Base-by-base conservation (phyloP, 2,797 vertebrate genomes). In the Esox lucius region DNA sequence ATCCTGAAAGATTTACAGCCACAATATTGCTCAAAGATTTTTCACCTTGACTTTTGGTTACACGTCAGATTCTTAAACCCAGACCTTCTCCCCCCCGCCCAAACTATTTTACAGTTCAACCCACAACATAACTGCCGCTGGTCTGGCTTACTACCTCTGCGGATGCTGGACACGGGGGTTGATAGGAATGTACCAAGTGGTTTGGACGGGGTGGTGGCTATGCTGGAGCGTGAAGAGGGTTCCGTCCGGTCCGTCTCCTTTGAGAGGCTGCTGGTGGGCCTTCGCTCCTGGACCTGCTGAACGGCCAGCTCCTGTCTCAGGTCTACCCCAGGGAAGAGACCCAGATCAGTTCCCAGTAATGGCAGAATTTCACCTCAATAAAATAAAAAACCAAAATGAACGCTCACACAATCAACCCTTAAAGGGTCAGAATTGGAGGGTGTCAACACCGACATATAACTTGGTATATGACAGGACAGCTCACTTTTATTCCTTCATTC, bases 271-370 rank as follows among this genome's bases (percentile, higher is more conserved):
- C 90, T 93, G 46, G 93, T 93, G 0, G 92, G 87, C 16, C 91
- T 88, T 16, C 91, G 94, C 74, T 99, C 0, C 81, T 98, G 95
- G 72, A 95, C 98, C 84, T 99, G 96, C 78, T 97, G 96, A 26
- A 99, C 98, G 0, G 95, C 97, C 88, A 99, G 87, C 85, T 98
- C 98, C 75, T 99, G 98, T 2, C 96, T 94, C 72, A 99, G 90
- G 86, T 99, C 98, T 99, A 72, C 0, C 70, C 69, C 13, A n/a
- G 51, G 11, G 53, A 22, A 56, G 46, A 72, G 61, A 71, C 66
- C 75, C 6, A 7, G n/a, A 68, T 62, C 61, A 73, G 64, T 13
- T 75, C 31, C 39, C 39, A 46, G 12, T 12, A 11, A 46, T 46
- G 6, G 1, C 9, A 11, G 42, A 13, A 46, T 46, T 1, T 46